These are phyloP conservation scores for Hippolais icterina DNA, from an alignment of 2,113 vertebrate genomes.

Conservation along the genomic window DNA sequence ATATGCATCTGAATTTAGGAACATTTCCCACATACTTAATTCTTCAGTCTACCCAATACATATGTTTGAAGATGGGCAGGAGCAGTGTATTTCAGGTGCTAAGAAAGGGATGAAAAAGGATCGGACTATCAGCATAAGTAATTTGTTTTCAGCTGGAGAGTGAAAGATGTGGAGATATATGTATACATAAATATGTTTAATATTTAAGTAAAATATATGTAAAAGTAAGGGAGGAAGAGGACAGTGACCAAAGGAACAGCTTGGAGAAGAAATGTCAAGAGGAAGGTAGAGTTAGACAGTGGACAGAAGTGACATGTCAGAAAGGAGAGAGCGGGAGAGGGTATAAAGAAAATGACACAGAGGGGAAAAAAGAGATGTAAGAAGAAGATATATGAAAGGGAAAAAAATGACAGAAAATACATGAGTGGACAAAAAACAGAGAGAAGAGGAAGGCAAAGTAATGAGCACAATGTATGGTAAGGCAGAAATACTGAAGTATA, in stretches of 20 bases:
- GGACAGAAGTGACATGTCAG: neutral
- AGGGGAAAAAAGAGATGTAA: neutral
- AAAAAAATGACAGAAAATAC: neutral
- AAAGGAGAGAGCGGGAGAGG: neutral
- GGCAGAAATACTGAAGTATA: neutral
- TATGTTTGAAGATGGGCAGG: neutral
- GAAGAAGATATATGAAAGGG: neutral
- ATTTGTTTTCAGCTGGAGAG: neutral
- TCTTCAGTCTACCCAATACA: neutral
- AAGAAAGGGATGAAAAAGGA: neutral
- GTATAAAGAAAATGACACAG: neutral
- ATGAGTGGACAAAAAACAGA: neutral
- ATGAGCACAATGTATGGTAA: neutral
- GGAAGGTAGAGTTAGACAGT: neutral
- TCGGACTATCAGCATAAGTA: neutral
- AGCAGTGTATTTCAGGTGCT: neutral
- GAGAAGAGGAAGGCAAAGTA: neutral
- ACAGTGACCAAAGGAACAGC: neutral
- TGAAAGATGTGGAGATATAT: neutral
- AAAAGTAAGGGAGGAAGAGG: neutral
- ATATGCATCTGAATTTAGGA: neutral
- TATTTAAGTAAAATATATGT: neutral
- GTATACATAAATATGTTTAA: fast-evolving
- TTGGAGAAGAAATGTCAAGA: neutral
- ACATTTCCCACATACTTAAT: neutral